Evolutionary conservation across 2,888 invertebrate genomes (phyloP).

Genomic region (Orchestes rusci): DNA sequence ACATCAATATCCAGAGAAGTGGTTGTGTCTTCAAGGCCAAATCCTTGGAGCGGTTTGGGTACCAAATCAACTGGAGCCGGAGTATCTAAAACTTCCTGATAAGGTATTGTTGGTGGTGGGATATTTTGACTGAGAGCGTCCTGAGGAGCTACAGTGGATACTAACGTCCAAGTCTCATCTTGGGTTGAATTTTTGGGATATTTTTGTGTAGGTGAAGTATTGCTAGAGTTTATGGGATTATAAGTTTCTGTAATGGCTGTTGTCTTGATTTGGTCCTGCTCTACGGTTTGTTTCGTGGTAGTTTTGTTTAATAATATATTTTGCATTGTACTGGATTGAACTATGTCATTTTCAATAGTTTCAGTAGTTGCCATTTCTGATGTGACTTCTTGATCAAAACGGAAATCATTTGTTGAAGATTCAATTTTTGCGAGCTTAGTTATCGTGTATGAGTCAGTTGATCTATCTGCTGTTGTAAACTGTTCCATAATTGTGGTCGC

Average conservation of each 20-base stretch:
- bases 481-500: conserved; percentile 11
- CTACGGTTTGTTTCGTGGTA: conserved; percentile 16
- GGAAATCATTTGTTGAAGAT: too few species aligned
- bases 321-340: conserved; percentile 6
- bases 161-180: conserved; percentile 49
- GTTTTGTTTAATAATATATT: conserved; percentile 26
- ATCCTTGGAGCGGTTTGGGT: conserved; percentile 51
- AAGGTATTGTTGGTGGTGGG: conserved; percentile 21
- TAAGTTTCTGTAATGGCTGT: not conserved
- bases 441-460: too few species aligned
- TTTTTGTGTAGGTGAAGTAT: not conserved
- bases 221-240: too few species aligned
- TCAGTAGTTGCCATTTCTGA: conserved; percentile 3
- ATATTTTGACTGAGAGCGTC: conserved; percentile 31
- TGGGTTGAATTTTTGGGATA: conserved; percentile 15
- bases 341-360: not conserved
- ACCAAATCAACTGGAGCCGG: conserved; percentile 47
- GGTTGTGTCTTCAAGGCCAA: conserved; percentile 72
- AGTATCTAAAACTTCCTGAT: conserved; percentile 33
- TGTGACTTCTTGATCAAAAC: conserved; percentile 19
- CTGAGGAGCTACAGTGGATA: conserved; percentile 50
- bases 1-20: conserved; percentile 66
- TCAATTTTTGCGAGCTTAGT: conserved; percentile 13
- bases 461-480: not conserved
- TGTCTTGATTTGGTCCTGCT: conserved; percentile 10